phyloP scores from a whole-genome alignment of 2,888 invertebrate species.

The Parascotia fuliginaria region DNA sequence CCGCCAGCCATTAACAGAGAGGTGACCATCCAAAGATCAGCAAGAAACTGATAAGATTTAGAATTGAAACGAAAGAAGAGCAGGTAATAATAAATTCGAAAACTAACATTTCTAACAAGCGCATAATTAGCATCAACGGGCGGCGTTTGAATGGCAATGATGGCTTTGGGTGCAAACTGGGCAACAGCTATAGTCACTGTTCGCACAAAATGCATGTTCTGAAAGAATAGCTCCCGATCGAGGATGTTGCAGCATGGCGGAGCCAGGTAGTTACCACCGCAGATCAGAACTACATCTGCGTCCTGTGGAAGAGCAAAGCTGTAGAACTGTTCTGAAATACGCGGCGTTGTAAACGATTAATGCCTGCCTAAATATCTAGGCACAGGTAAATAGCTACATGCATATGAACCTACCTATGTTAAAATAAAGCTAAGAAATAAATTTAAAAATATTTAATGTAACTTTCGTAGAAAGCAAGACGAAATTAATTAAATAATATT shows the following conservation, averaged over 20 bases:
- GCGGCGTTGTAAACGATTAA: too few relatives aligned
- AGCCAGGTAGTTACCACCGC: slow-evolving; percentile 66
- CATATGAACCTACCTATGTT: too few relatives aligned
- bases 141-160: slow-evolving; percentile 74
- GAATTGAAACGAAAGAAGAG: neutral
- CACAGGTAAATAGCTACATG: too few relatives aligned
- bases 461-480: too few relatives aligned
- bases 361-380: too few relatives aligned
- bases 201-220: slow-evolving; percentile 71
- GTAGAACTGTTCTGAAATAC: too few relatives aligned
- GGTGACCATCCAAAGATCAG: too few relatives aligned
- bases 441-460: too few relatives aligned
- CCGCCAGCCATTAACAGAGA: too few relatives aligned
- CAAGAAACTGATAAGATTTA: too few relatives aligned
- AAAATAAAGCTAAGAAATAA: too few relatives aligned
- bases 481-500: too few relatives aligned
- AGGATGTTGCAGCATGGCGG: slow-evolving; percentile 65
- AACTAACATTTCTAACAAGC: slow-evolving; percentile 68
- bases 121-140: slow-evolving; percentile 78
- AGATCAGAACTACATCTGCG: slow-evolving; percentile 74
- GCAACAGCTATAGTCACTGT: slow-evolving; percentile 63
- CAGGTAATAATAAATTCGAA: neutral
- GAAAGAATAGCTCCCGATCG: slow-evolving; percentile 72
- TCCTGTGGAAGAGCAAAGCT: slow-evolving; percentile 59
- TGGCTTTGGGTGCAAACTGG: slow-evolving; percentile 69